Evolutionary conservation across 37 sponge, comb jelly and placozoan genomes (phyloP).

Genomic region (Eunapius fragilis): DNA sequence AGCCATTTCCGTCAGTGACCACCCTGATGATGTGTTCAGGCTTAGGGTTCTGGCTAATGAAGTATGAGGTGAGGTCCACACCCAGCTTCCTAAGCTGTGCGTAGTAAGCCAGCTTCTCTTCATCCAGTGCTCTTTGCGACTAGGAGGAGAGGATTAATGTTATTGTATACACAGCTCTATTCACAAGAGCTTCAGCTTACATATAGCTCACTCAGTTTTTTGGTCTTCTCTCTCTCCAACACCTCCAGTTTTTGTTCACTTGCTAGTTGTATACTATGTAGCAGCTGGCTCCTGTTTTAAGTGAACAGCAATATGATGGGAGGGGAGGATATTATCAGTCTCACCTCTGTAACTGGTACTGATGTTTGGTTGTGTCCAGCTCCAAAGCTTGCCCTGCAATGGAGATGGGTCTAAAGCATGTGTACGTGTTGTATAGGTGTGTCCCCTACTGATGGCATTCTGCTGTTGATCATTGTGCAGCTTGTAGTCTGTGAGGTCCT

Average conservation of each 20-base stretch:
- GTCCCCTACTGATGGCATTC: constrained; percentile 41
- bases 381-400: constrained; percentile 68
- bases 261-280: constrained; percentile 69
- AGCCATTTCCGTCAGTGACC: constrained; percentile 17
- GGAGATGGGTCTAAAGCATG: background rate
- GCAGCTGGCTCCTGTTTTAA: constrained; percentile 46
- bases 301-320: background rate
- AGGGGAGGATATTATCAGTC: background rate
- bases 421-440: background rate
- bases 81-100: constrained; percentile 62
- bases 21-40: constrained; percentile 72
- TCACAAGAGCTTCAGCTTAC: background rate
- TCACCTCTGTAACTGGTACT: constrained; percentile 56
- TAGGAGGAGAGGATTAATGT: background rate
- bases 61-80: constrained; percentile 79
- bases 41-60: constrained; percentile 77
- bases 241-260: constrained; percentile 64
- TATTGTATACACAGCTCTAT: background rate
- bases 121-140: constrained; percentile 46
- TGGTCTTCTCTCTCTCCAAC: constrained; percentile 60
- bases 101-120: constrained; percentile 64
- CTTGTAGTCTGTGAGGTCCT: constrained; percentile 84
- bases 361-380: constrained; percentile 57
- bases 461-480: constrained; percentile 69
- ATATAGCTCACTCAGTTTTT: constrained; percentile 54